Conservation (phyloP, 2,888 invertebrate species). For the Conomelus anceps region DNA sequence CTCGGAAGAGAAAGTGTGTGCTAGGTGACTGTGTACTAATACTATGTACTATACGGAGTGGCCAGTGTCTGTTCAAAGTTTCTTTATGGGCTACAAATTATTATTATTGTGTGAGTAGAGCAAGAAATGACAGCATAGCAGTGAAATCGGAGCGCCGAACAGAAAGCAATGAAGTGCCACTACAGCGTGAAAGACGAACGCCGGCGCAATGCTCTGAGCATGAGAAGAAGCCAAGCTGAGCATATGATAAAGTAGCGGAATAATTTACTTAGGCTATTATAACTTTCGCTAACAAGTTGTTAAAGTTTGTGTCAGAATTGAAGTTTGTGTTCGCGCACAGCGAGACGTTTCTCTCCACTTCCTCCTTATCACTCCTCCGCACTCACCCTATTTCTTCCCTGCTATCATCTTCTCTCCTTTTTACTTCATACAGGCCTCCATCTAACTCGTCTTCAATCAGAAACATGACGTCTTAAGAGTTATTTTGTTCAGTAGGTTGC, state of each 20-base stretch:
- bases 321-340: neutral
- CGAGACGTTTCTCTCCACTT: neutral
- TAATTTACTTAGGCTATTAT: slow-evolving; percentile 12
- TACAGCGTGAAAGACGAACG: no score
- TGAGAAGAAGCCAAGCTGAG: neutral
- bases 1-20: neutral
- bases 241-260: slow-evolving; percentile 10
- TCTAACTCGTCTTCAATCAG: no score
- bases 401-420: neutral
- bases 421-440: neutral
- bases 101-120: neutral
- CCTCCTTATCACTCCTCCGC: neutral
- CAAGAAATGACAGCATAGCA: neutral
- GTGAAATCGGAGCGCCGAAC: neutral
- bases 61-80: neutral
- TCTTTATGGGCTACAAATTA: neutral
- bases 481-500: no score
- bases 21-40: neutral
- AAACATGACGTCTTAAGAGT: no score
- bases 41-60: neutral
- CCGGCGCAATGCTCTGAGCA: neutral
- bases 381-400: neutral
- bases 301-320: neutral
- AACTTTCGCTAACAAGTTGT: slow-evolving; percentile 10
- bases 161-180: no score